A percentile compares a stretch with the other conserved stretches of the same genome.
Conservation (phyloP, 2,797 vertebrate species). For the Bradypodion ventrale region DNA sequence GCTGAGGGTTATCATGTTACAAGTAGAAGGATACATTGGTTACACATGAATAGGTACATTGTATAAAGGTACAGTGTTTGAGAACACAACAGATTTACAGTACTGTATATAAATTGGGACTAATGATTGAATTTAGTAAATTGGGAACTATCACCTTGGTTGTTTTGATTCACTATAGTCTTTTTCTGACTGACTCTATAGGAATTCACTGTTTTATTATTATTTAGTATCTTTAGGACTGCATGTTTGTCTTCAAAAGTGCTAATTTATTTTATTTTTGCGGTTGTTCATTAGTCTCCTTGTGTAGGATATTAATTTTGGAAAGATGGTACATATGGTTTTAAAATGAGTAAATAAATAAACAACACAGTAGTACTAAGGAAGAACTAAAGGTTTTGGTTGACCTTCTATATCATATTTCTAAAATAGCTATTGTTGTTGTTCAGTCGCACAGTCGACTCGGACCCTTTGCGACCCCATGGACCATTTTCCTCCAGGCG, state of each 20-base stretch:
- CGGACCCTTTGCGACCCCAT: too few species aligned
- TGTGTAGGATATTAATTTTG: not conserved
- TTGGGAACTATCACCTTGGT: not conserved
- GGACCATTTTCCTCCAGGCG: too few species aligned
- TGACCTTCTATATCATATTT: not conserved
- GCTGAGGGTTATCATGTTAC: too few species aligned
- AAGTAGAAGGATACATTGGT: too few species aligned
- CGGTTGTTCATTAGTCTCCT: not conserved
- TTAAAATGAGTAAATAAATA: not conserved
- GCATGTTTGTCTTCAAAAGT: not conserved
- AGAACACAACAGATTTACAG: too few species aligned
- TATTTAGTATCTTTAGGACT: not conserved
- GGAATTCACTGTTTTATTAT: not conserved
- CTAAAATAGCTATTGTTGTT: not conserved
- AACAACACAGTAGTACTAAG: not conserved
- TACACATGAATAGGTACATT: too few species aligned
- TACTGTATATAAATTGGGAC: too few species aligned
- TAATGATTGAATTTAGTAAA: too few species aligned
- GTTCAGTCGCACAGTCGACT: too few species aligned
- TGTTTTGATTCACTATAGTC: not conserved
- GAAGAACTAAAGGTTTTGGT: not conserved
- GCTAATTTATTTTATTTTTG: not conserved
- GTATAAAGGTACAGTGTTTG: too few species aligned
- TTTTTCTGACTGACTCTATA: not conserved
- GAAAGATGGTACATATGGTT: not conserved